Base-by-base conservation (phyloP, 2,113 vertebrate species). In the Taxidea taxus region DNA sequence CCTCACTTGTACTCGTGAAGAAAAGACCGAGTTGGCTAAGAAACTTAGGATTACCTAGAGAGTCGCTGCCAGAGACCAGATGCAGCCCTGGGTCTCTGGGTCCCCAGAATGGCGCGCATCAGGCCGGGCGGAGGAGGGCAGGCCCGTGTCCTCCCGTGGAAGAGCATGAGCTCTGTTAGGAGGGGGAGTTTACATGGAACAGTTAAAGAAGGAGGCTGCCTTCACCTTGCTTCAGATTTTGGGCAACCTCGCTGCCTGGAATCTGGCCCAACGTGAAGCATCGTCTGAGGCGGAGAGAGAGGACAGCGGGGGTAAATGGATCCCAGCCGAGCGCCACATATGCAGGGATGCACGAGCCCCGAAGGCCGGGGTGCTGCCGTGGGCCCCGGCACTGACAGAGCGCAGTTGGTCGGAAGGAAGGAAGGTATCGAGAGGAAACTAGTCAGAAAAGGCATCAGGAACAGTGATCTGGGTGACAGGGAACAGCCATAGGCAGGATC, bases 281-380 rank as follows among this genome's bases (percentile, higher is more conserved):
- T 44, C 84, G 20, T 91, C 49, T 7, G 14, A 18, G 70, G 20
- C 42, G 27, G 81, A 70, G 70, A 70, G 56, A 70, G 42, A 31
- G 31, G 25, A 10, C 42, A 70, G 34, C 21, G 5, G 7, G 29
- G 39, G 1, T 60, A 15, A 75, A 29, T 7, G 3, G 44, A 42
- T 51, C 42, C 31, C 70, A 21, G 60, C 74, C 2, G 7, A 49
- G 72, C 34, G 34, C 49, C 4, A 0, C 25, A 34, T 34, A 15
- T 10, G 15, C 18, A 4, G 39, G 31, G 68, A 23, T 42, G 25
- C 47, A 4, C 2, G 4, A 34, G 31, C 3, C 64, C 37, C n/a
- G 4, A 0, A 0, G 29, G 25, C 44, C 0, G 0, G 39, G 37
- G 25, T 89, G 87, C 87, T 31, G 12, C 66, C 3, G 27, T 9